phyloP scores from a whole-genome alignment of 1,140 invertebrate species.

The Magallana angulata region DNA sequence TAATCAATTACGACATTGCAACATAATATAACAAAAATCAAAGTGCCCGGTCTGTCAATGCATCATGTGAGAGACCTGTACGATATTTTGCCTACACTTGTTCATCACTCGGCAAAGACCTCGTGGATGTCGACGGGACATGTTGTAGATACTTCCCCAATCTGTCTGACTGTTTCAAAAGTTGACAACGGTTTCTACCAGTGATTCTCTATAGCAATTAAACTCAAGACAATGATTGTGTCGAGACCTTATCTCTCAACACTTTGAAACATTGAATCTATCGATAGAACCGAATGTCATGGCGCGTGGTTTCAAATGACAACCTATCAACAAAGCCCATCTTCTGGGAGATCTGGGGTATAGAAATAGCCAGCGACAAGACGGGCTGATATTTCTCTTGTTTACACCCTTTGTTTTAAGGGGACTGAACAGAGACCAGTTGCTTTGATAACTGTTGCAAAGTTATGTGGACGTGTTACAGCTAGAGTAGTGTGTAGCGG shows the following conservation, averaged over 20 bases:
- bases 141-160: neutral
- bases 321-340: conserved; percentile 4
- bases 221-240: conserved; percentile 13
- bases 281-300: neutral
- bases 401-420: conserved; percentile 36
- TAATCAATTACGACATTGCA: too few relatives aligned
- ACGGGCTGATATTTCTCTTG: neutral
- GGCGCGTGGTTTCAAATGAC: conserved; percentile 6
- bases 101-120: neutral
- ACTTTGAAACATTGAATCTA: conserved; percentile 19
- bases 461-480: neutral
- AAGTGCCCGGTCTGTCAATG: too few relatives aligned
- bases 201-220: neutral
- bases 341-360: neutral
- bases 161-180: neutral
- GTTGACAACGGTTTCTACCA: neutral
- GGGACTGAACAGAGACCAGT: neutral
- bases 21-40: too few relatives aligned
- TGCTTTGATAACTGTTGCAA: conserved; percentile 27
- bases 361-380: conserved; percentile 2
- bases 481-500: neutral
- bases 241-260: conserved; percentile 11
- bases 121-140: neutral
- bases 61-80: too few relatives aligned
- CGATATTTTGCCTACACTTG: neutral